These are phyloP conservation scores for Oryzaephilus surinamensis DNA, from an alignment of 1,140 invertebrate genomes.

Conservation along the genomic window DNA sequence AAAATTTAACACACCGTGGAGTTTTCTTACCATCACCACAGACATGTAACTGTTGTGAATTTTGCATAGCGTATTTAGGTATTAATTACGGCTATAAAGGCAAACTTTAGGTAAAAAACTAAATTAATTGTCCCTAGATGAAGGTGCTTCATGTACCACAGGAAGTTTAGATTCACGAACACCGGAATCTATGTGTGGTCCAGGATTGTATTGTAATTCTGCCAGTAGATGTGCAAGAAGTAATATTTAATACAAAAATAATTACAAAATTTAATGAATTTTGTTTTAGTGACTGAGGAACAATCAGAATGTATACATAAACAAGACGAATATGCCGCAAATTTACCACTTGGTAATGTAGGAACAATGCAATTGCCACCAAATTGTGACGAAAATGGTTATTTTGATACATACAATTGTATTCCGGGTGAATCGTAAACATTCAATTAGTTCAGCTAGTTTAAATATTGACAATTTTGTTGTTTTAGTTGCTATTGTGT, in stretches of 20 bases:
- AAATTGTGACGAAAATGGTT: conserved; percentile 44
- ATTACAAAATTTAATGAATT: conserved; percentile 2
- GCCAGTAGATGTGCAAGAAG: conserved; percentile 19
- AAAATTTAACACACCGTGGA: too few relatives aligned
- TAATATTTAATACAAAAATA: conserved; percentile 10
- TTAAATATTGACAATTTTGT: background rate
- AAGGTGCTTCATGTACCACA: conserved; percentile 31
- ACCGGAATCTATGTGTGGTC: conserved; percentile 35
- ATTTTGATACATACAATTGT: conserved; percentile 41
- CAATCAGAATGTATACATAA: conserved; percentile 27
- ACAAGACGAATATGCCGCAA: conserved; percentile 32
- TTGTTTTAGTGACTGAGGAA: conserved; percentile 17
- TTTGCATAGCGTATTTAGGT: conserved; percentile 42
- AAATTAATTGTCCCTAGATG: conserved; percentile 24
- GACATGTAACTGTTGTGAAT: conserved; percentile 47
- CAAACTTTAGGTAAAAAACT: background rate
- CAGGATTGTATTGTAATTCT: conserved; percentile 30
- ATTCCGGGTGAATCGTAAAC: conserved; percentile 46
- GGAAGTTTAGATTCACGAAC: conserved; percentile 27
- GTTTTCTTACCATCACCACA: conserved; percentile 39
- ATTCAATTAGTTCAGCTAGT: background rate
- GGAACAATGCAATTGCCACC: conserved; percentile 37
- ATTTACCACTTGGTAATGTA: conserved; percentile 23
- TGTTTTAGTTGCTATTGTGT: conserved; percentile 49
- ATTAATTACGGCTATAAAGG: conserved; percentile 7